These are phyloP conservation scores for Tetramorium parvispinum DNA, from an alignment of 1,140 invertebrate species.

Conservation along the genomic window DNA sequence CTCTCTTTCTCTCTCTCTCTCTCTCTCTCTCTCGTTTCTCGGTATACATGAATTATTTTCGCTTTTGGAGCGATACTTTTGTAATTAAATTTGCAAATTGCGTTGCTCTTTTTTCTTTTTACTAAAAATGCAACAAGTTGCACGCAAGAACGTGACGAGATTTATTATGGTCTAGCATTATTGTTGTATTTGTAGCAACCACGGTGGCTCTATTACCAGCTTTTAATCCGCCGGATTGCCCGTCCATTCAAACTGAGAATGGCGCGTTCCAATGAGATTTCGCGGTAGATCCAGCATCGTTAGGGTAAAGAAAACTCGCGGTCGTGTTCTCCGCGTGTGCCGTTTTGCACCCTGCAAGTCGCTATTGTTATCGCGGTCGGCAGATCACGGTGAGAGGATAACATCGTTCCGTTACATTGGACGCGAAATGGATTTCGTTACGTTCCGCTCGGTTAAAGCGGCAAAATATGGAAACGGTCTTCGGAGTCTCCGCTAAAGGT, in stretches of 20 bases:
- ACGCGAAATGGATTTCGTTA: slow-evolving; percentile 60
- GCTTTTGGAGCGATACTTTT: neutral
- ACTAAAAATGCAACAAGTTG: slow-evolving; percentile 18
- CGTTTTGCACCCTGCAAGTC: neutral
- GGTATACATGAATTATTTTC: neutral
- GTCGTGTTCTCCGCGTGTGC: neutral
- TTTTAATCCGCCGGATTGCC: neutral
- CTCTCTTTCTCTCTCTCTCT: neutral
- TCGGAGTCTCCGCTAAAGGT: slow-evolving; percentile 44
- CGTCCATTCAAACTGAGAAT: neutral
- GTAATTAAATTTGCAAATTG: neutral
- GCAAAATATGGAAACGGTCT: slow-evolving; percentile 62
- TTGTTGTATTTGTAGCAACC: neutral
- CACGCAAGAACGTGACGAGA: slow-evolving; percentile 21
- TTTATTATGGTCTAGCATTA: neutral
- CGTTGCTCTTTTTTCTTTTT: neutral
- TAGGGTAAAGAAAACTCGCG: neutral
- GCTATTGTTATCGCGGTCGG: slow-evolving; percentile 17
- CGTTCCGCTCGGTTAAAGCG: slow-evolving; percentile 66
- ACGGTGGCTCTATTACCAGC: neutral
- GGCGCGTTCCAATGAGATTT: neutral
- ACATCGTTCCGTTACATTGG: neutral
- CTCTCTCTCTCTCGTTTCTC: no score
- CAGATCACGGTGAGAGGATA: slow-evolving; percentile 35
- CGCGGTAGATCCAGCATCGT: neutral